These are phyloP conservation scores for Buceros bicornis DNA, from an alignment of 2,797 vertebrate species.

Conservation along the genomic window DNA sequence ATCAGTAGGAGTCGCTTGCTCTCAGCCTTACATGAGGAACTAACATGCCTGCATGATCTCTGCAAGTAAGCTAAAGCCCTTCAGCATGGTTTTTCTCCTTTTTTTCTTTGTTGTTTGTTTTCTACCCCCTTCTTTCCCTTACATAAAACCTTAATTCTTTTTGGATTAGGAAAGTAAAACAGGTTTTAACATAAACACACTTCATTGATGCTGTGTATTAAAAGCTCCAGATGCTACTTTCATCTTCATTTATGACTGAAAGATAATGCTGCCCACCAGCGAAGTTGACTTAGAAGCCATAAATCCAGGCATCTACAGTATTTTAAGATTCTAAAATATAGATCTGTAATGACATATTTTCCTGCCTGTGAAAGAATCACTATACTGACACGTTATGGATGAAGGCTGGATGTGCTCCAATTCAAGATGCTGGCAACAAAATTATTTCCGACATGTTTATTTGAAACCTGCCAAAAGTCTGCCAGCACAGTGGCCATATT, in stretches of 20 bases:
- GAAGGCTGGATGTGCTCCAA: conserved; percentile 25
- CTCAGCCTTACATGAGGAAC: background rate
- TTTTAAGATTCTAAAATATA: conserved; percentile 28
- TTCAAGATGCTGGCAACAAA: conserved; percentile 52
- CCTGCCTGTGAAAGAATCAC: conserved; percentile 20
- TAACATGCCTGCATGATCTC: background rate
- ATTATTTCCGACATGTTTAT: conserved; percentile 52
- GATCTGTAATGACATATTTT: conserved; percentile 13
- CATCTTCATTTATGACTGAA: conserved; percentile 14
- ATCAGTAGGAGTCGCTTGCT: background rate
- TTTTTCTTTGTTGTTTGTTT: background rate
- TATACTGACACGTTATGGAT: background rate
- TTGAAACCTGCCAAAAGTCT: conserved; percentile 29
- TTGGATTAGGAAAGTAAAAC: conserved; percentile 1
- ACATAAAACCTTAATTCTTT: background rate
- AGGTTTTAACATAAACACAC: conserved; percentile 7
- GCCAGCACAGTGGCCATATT: background rate
- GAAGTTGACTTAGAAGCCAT: conserved; percentile 29
- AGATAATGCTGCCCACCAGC: background rate
- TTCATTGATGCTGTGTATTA: conserved; percentile 12
- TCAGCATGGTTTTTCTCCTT: background rate
- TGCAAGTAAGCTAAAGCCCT: background rate
- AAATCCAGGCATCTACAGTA: background rate
- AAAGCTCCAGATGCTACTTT: background rate
- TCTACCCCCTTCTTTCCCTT: background rate